Percentiles rank a stretch among this genome's conserved stretches.
Conservation (phyloP, 2,888 invertebrate species). For the Drosophila mimetica region DNA sequence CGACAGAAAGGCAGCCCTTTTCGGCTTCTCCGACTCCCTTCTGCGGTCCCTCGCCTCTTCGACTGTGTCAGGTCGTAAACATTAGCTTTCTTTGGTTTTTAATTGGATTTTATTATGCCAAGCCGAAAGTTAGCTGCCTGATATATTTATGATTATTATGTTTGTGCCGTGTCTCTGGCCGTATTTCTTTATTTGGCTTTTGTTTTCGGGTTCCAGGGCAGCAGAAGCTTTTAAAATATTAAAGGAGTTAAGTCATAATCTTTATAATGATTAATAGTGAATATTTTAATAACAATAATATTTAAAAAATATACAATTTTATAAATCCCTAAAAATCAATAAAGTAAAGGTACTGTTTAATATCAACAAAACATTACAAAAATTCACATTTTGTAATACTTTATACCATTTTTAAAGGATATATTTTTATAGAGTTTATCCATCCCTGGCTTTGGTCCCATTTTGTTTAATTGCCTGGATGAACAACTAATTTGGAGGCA, state of each 20-base stretch:
- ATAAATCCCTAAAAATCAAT: no score
- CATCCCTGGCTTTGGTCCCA: conserved; percentile 52
- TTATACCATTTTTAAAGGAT: no score
- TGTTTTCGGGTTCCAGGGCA: conserved; percentile 58
- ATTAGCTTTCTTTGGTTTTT: conserved; percentile 79
- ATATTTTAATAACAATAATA: not conserved
- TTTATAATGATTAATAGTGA: not conserved
- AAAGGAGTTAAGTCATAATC: not conserved
- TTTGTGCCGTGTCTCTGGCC: conserved; percentile 67
- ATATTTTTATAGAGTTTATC: not conserved
- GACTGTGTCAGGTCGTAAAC: conserved; percentile 74
- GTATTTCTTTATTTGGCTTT: conserved; percentile 38
- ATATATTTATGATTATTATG: conserved; percentile 83
- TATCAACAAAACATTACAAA: no score
- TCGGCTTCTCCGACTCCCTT: conserved; percentile 10
- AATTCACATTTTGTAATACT: no score
- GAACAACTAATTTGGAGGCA: conserved; percentile 80
- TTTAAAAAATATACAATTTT: not conserved
- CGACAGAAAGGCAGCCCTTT: conserved; percentile 43
- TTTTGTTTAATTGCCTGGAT: conserved; percentile 80
- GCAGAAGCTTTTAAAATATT: conserved; percentile 14
- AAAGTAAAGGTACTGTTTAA: no score
- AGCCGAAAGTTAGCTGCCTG: conserved; percentile 70
- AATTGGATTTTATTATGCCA: conserved; percentile 80
- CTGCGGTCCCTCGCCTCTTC: conserved; percentile 12